These are phyloP conservation scores for Luscinia luscinia DNA, from an alignment of 2,797 vertebrate genomes.

Conservation along the genomic window DNA sequence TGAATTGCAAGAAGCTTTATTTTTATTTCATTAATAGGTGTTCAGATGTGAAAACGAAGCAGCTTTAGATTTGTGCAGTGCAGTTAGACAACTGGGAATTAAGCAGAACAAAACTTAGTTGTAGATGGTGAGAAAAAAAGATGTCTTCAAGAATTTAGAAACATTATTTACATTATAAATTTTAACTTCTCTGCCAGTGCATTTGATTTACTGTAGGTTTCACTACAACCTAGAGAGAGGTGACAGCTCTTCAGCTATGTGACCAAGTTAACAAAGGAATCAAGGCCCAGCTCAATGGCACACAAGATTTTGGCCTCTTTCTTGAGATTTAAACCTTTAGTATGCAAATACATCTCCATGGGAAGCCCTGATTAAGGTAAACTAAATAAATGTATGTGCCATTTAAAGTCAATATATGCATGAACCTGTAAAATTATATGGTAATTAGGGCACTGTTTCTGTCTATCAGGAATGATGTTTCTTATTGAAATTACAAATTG, in stretches of 20 bases:
- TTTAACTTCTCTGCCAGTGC: background rate
- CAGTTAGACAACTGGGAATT: background rate
- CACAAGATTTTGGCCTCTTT: background rate
- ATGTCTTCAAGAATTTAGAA: background rate
- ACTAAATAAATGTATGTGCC: constrained; percentile 19
- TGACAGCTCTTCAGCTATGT: background rate
- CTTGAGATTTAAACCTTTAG: background rate
- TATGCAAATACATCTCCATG: constrained; percentile 12
- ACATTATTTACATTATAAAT: background rate
- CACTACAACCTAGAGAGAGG: background rate
- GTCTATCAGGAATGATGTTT: background rate
- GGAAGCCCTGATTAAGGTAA: constrained; percentile 19
- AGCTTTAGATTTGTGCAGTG: background rate
- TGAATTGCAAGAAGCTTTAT: background rate
- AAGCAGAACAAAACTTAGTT: background rate
- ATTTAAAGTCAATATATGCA: background rate
- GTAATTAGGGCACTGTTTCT: background rate
- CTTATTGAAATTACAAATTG: background rate
- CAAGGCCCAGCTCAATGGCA: background rate
- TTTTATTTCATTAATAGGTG: background rate
- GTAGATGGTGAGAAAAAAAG: background rate
- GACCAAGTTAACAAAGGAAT: background rate
- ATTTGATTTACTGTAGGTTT: background rate
- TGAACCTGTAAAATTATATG: background rate
- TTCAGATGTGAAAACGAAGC: background rate